Conservation (phyloP, 2,113 vertebrate species). For the Pygoscelis adeliae region DNA sequence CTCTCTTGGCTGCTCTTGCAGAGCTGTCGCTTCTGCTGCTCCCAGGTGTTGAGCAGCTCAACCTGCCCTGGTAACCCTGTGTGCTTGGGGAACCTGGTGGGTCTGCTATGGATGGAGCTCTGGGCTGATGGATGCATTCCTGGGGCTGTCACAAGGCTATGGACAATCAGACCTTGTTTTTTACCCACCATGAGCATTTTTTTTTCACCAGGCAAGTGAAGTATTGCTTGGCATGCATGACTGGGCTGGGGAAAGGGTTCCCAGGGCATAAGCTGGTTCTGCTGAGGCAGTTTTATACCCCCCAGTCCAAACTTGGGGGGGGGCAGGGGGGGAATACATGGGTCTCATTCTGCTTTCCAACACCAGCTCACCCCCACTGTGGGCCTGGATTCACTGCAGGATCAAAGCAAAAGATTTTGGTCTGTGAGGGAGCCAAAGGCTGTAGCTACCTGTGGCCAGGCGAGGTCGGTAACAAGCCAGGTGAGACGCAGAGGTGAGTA, state of each 20-base stretch:
- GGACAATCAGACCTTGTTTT: not conserved
- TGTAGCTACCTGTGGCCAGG: not conserved
- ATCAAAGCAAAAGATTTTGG: not conserved
- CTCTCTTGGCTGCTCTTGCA: not conserved
- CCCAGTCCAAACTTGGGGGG: not conserved
- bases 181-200: accelerated
- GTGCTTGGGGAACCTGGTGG: accelerated
- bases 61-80: not conserved
- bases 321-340: no score
- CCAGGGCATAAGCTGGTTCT: not conserved
- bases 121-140: not conserved
- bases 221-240: not conserved
- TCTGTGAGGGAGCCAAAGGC: not conserved
- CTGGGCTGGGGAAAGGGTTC: not conserved
- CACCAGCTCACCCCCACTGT: not conserved
- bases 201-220: not conserved
- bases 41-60: not conserved
- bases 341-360: not conserved
- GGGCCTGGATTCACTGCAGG: not conserved
- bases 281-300: not conserved
- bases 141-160: not conserved
- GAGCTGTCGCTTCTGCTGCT: not conserved
- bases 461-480: not conserved
- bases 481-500: not conserved
- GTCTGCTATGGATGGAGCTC: not conserved